Conservation (phyloP, 2,113 vertebrate genomes). For the Romanogobio albipinnatus region DNA sequence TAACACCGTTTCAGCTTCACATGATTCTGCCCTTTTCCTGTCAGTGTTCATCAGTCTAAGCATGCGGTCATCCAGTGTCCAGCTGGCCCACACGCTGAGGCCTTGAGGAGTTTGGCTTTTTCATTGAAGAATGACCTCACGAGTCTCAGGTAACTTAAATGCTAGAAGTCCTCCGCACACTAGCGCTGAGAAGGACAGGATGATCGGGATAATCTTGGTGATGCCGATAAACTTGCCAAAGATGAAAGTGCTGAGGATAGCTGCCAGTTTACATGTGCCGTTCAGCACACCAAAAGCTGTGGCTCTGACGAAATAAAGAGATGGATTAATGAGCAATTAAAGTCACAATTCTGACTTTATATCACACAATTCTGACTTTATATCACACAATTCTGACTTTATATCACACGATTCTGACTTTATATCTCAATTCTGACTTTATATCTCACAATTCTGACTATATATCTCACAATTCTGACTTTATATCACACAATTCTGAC, state of each 20-base stretch:
- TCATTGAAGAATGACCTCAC: slow-evolving; percentile 94
- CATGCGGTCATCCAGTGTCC: slow-evolving; percentile 11
- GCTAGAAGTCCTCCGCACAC: slow-evolving; percentile 90
- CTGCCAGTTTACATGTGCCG: slow-evolving; percentile 88
- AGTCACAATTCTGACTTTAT: no score
- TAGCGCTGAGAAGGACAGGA: slow-evolving; percentile 90
- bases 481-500: no score
- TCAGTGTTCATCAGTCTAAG: slow-evolving; percentile 1
- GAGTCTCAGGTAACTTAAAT: slow-evolving; percentile 92
- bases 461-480: no score
- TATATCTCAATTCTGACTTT: no score
- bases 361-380: no score
- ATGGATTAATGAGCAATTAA: background rate
- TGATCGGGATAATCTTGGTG: slow-evolving; percentile 93
- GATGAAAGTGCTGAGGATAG: slow-evolving; percentile 93
- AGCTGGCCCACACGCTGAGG: slow-evolving; percentile 42
- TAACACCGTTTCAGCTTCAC: slow-evolving; percentile 22
- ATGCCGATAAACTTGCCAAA: slow-evolving; percentile 94
- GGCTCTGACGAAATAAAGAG: slow-evolving; percentile 75
- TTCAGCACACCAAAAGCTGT: slow-evolving; percentile 95
- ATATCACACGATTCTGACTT: no score
- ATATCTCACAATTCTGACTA: no score
- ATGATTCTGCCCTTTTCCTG: background rate
- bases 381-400: no score
- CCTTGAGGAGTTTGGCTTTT: slow-evolving; percentile 62